These are phyloP conservation scores for Distichodus sexfasciatus DNA, from an alignment of 2,797 vertebrate genomes.

Conservation along the genomic window DNA sequence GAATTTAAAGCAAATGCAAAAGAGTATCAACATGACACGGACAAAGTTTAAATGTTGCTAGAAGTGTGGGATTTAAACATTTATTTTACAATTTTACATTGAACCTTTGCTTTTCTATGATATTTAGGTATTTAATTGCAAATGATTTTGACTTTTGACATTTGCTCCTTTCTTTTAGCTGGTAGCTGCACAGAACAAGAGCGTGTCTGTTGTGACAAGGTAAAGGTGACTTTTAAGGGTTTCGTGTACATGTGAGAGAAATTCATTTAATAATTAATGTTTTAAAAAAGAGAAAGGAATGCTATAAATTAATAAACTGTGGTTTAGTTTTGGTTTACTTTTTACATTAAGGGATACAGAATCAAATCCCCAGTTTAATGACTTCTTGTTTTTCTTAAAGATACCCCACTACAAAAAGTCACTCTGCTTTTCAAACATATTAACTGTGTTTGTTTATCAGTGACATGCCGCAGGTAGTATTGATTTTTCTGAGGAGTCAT, in stretches of 20 bases:
- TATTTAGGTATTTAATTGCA: neutral
- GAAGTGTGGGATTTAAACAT: neutral
- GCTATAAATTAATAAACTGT: too few species aligned
- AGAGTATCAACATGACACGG: too few species aligned
- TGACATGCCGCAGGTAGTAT: slow-evolving; percentile 87
- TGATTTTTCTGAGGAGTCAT: slow-evolving; percentile 84
- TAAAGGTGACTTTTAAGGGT: slow-evolving; percentile 39
- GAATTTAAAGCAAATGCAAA: too few species aligned
- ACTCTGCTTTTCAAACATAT: slow-evolving; percentile 28
- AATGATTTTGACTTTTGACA: neutral
- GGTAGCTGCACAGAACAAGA: neutral
- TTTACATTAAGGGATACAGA: neutral
- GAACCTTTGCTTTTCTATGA: too few species aligned
- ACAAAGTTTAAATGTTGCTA: too few species aligned
- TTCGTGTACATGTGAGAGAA: too few species aligned
- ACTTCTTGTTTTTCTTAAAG: neutral
- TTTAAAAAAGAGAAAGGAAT: neutral
- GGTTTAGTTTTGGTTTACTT: too few species aligned
- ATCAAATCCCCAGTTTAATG: neutral
- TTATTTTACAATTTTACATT: too few species aligned
- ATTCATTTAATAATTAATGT: too few species aligned
- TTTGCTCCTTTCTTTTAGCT: slow-evolving; percentile 17
- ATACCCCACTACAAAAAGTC: neutral
- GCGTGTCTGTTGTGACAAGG: neutral
- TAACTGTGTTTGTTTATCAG: slow-evolving; percentile 79